Evolutionary conservation across 2,113 vertebrate species (phyloP).

Genomic region (Takifugu flavidus): DNA sequence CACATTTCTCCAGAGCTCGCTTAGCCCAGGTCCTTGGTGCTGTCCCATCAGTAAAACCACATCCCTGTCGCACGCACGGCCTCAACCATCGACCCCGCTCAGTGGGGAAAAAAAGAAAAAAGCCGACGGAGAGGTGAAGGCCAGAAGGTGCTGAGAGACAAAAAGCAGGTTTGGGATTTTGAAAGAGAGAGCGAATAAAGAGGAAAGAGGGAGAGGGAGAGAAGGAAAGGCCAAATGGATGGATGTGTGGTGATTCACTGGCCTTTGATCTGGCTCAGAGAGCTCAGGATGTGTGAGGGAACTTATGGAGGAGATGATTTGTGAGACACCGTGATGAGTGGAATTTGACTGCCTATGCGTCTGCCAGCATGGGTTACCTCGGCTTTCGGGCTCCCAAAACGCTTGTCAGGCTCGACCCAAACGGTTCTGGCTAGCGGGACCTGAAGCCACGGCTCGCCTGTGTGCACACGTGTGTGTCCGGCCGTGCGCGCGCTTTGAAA

Average conservation of each 20-base stretch:
- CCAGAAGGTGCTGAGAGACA: conserved; percentile 37
- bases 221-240: conserved; percentile 31
- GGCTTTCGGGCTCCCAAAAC: conserved; percentile 32
- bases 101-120: conserved; percentile 27
- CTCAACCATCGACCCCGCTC: conserved; percentile 10
- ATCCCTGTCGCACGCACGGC: conserved; percentile 17
- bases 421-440: conserved; percentile 44
- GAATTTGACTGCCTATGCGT: conserved; percentile 60
- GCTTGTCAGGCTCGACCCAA: conserved; percentile 44
- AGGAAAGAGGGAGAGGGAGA: not conserved
- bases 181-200: not conserved
- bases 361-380: conserved; percentile 47
- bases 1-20: conserved; percentile 60
- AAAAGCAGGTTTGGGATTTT: conserved; percentile 31
- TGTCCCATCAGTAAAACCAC: conserved; percentile 45
- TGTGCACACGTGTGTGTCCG: conserved; percentile 11
- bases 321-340: conserved; percentile 52
- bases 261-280: conserved; percentile 55
- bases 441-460: conserved; percentile 17
- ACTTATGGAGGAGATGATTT: conserved; percentile 66
- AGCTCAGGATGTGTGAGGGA: conserved; percentile 49
- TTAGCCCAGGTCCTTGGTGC: conserved; percentile 49
- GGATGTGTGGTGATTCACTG: conserved; percentile 27
- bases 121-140: conserved; percentile 14
- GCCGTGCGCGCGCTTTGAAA: conserved; percentile 9